These are phyloP conservation scores for Synergus japonicus DNA, from an alignment of 2,888 invertebrate genomes.

Conservation along the genomic window DNA sequence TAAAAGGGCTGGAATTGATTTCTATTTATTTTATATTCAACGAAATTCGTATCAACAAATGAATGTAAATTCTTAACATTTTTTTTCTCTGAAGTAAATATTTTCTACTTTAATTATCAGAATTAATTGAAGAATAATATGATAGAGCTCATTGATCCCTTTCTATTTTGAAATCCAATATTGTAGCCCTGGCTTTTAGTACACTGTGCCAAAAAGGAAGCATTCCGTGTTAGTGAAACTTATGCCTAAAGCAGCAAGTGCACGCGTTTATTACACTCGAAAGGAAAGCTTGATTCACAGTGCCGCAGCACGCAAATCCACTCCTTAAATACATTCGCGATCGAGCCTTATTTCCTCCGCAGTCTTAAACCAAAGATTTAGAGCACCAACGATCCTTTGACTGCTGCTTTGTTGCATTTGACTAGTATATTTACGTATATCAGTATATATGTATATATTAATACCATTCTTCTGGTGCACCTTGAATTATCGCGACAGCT, in stretches of 20 bases:
- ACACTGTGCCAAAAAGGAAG: not conserved
- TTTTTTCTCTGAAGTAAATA: not conserved
- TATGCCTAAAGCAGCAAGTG: constrained; percentile 24
- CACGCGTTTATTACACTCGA: constrained; percentile 29
- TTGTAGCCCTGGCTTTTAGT: not conserved
- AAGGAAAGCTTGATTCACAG: constrained; percentile 54
- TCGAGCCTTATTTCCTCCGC: constrained; percentile 20
- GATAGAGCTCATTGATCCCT: not conserved
- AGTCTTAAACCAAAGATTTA: constrained; percentile 22
- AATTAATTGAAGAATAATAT: too few species aligned
- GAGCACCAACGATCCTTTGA: constrained; percentile 14
- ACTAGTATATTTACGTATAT: too few species aligned
- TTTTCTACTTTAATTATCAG: not conserved
- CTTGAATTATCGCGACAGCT: not conserved
- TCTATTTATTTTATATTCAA: not conserved
- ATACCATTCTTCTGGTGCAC: not conserved
- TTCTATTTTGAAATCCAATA: not conserved
- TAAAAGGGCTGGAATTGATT: not conserved
- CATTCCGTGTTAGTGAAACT: constrained; percentile 14
- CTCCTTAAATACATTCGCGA: constrained; percentile 38
- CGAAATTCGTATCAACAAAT: too few species aligned
- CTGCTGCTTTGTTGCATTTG: not conserved
- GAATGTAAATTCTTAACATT: not conserved
- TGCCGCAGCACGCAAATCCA: constrained; percentile 50
- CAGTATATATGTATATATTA: too few species aligned